These are phyloP conservation scores for Beris chalybata DNA, from an alignment of 2,888 invertebrate genomes.

Conservation along the genomic window DNA sequence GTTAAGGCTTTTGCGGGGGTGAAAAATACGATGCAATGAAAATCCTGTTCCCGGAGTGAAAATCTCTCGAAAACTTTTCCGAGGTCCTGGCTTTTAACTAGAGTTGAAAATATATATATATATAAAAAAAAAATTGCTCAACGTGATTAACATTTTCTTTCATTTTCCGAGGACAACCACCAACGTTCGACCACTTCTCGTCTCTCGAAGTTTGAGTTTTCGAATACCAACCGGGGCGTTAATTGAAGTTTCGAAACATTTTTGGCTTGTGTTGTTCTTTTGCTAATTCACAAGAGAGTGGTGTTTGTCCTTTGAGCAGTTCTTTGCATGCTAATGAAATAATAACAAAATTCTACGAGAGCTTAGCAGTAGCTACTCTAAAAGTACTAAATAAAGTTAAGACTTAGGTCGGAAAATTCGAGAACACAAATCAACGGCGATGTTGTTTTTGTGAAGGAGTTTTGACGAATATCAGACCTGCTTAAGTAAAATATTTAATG, in stretches of 20 bases:
- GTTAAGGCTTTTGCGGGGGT: conserved; percentile 3
- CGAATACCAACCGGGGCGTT: conserved; percentile 13
- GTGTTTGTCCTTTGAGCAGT: conserved; percentile 16
- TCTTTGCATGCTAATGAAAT: conserved; percentile 26
- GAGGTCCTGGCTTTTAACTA: background rate
- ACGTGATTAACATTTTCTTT: conserved; percentile 24
- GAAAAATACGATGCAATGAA: conserved; percentile 21
- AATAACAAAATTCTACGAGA: background rate
- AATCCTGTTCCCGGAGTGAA: conserved; percentile 9
- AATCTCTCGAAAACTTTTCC: conserved; percentile 14
- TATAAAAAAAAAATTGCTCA: conserved; percentile 8
- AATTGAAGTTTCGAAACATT: conserved; percentile 28
- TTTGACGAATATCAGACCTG: no score
- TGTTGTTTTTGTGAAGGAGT: background rate
- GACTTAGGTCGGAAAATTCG: no score
- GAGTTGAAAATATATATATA: background rate
- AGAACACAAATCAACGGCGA: no score
- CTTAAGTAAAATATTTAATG: no score
- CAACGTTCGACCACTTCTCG: background rate
- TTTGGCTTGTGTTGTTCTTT: conserved; percentile 10
- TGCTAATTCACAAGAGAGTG: conserved; percentile 7
- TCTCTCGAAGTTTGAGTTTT: background rate
- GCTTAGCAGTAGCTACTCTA: background rate
- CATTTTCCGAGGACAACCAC: background rate
- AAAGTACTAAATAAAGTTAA: no score